phyloP scores from a whole-genome alignment of 2,888 invertebrate genomes.

The Tuta absoluta region DNA sequence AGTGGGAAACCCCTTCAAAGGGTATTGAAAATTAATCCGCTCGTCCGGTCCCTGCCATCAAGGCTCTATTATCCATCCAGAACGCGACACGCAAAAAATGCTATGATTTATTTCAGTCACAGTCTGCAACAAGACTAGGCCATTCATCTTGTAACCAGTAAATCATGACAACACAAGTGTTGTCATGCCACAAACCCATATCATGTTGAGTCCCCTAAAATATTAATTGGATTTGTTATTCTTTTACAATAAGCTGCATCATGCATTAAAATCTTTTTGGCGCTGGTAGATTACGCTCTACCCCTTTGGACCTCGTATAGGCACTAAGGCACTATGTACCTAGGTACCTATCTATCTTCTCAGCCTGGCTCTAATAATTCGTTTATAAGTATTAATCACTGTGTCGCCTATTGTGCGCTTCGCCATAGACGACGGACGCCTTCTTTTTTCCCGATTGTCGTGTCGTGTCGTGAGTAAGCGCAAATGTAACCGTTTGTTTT shows the following conservation, averaged over 20 bases:
- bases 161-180: not conserved
- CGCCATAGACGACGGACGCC: constrained; percentile 35
- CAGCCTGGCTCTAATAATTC: constrained; percentile 36
- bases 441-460: constrained; percentile 49
- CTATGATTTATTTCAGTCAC: constrained; percentile 25
- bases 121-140: not conserved
- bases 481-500: constrained; percentile 60
- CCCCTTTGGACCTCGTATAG: not conserved
- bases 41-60: too few species aligned
- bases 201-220: too few species aligned
- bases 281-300: too few species aligned
- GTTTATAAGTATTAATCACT: constrained; percentile 63
- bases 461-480: constrained; percentile 64
- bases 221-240: too few species aligned
- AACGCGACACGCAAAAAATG: constrained; percentile 27
- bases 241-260: too few species aligned
- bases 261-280: too few species aligned
- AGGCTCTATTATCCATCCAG: constrained; percentile 2
- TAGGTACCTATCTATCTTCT: not conserved
- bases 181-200: too few species aligned
- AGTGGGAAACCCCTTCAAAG: too few species aligned
- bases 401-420: constrained; percentile 65
- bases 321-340: too few species aligned
- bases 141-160: too few species aligned
- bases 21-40: too few species aligned